These are phyloP conservation scores for Araneus ventricosus DNA, from an alignment of 1,140 invertebrate species.

Conservation along the genomic window DNA sequence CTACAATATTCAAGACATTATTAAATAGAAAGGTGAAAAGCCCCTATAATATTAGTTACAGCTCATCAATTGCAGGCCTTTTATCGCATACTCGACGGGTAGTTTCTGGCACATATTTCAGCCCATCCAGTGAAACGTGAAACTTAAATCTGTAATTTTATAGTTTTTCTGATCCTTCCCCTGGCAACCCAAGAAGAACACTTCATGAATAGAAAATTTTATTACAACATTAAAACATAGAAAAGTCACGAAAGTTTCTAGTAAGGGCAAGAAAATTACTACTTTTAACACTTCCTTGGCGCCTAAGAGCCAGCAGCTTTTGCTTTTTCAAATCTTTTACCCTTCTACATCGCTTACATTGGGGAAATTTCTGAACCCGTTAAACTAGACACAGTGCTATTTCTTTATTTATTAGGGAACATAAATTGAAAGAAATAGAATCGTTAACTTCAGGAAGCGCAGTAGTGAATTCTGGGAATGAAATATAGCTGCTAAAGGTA, in stretches of 20 bases:
- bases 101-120: background rate
- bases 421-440: constrained; percentile 35
- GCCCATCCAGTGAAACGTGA: background rate
- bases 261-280: background rate
- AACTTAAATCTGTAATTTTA: background rate
- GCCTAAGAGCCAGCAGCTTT: background rate
- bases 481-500: background rate
- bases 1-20: background rate
- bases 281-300: background rate
- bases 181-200: background rate
- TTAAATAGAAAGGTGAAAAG: background rate
- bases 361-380: background rate
- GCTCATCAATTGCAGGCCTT: background rate
- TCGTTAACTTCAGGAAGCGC: constrained; percentile 9
- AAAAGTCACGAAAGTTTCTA: background rate
- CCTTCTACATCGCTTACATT: background rate
- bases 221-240: background rate
- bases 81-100: background rate
- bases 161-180: background rate
- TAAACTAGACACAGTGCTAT: background rate
- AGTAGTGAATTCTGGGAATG: background rate
- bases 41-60: background rate
- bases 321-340: background rate
- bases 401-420: constrained; percentile 33
- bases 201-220: background rate